Evolutionary conservation across 2,113 vertebrate genomes (phyloP), one percentile per base, ranked within the genome.

Genomic region (Callospermophilus lateralis): DNA sequence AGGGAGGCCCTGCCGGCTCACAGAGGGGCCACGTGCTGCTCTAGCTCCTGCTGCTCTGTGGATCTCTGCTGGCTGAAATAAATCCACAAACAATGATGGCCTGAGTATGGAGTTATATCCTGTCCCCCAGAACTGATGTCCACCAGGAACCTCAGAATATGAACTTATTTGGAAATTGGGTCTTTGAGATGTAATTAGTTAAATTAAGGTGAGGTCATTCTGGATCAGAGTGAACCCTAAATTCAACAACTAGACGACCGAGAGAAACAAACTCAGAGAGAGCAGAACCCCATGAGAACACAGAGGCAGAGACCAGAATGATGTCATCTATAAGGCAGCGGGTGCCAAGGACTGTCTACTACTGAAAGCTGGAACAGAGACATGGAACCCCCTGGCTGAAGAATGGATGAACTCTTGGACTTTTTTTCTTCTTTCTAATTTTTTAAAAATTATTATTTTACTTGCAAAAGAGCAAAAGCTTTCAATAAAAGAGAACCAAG

Each of bases 401-500:
- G 26, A 65, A 3, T 11, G 42, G 17, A 1, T 11, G 42, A 13
- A 28, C 3, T 55, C 72, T 3, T 16, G n/a, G 10, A 42, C 19
- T 34, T 55, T 58, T 2, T 72, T 55, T 51, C 37, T 28, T 11
- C 13, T 19, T 34, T n/a, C 51, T 63, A 32, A 5, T n/a, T 68
- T 73, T 6, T 55, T 84, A 42, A 51, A 11, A 53, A 58, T n/a
- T 48, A 53, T 30, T 26, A 53, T 24, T 87, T 84, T 63, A 8
- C 63, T 83, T 84, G 45, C 67, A 79, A 63, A 78, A 67, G 15
- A 42, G 48, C 67, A 89, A 96, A 85, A 78, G 45, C 45, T 96
- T 78, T 92, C 80, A 20, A 7, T 30, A 45, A 87, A 92, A 92
- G 34, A 67, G n/a, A 90, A 95, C n/a, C 85, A 93, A 94, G 72